Evolutionary conservation across 2,797 vertebrate species (phyloP).

Genomic region (Periophthalmus magnuspinnatus): DNA sequence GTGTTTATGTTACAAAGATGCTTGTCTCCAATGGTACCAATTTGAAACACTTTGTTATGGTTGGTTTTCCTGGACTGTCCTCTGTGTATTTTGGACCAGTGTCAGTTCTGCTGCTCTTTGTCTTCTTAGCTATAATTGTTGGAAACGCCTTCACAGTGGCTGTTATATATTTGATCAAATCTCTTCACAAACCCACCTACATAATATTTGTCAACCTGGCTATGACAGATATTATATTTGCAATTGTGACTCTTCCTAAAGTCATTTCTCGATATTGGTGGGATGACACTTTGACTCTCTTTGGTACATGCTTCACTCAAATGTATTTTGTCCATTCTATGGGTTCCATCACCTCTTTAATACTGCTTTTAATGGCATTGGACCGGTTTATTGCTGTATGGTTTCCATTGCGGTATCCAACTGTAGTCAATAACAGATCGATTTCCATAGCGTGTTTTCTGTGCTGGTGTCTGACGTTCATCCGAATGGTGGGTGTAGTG

Average conservation of each 20-base stretch:
- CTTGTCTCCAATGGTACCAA: conserved; percentile 41
- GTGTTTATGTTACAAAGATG: conserved; percentile 23
- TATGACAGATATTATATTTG: conserved; percentile 64
- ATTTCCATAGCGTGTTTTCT: conserved; percentile 31
- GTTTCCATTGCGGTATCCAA: conserved; percentile 64
- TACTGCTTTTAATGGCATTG: conserved; percentile 68
- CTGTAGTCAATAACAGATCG: conserved; percentile 59
- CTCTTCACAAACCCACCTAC: conserved; percentile 68
- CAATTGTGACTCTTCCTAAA: conserved; percentile 66
- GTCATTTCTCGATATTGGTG: conserved; percentile 68
- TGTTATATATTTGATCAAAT: conserved; percentile 54
- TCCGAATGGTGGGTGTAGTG: conserved; percentile 30
- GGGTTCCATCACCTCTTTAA: conserved; percentile 56
- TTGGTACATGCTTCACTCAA: conserved; percentile 62
- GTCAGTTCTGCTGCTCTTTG: conserved; percentile 46
- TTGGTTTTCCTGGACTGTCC: conserved; percentile 69
- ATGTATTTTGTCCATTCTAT: conserved; percentile 72
- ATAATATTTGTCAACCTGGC: conserved; percentile 68
- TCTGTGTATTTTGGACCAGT: conserved; percentile 46
- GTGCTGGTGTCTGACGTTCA: conserved; percentile 58
- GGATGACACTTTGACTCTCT: conserved; percentile 49
- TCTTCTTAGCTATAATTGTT: conserved; percentile 52
- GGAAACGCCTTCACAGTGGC: conserved; percentile 66
- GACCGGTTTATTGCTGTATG: conserved; percentile 70
- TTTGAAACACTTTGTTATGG: conserved; percentile 62